Evolutionary conservation across 2,113 vertebrate species (phyloP), one percentile per base, ranked within the genome.

Genomic region (Corythornis madagascariensis): DNA sequence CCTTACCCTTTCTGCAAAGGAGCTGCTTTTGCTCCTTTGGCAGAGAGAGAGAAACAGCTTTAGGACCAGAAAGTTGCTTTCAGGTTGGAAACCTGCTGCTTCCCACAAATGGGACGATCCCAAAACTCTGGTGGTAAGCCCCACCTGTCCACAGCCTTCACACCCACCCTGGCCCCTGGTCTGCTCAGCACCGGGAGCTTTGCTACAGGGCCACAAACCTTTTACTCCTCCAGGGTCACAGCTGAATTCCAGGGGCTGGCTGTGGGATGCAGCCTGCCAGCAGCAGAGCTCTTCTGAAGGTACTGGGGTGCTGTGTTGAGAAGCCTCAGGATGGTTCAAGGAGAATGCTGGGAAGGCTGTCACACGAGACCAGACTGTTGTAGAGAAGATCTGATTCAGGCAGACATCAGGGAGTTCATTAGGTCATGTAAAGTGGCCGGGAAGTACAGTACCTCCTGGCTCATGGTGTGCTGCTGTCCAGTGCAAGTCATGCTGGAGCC

Each of bases 371-470:
- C 16, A n/a, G 21, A 42, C 9, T 65, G 55, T 33, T 17, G 31
- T 45, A 55, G 52, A n/a, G 64, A 11, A 22, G 69, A 48, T 61
- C 29, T 1, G 21, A 18, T 66, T 22, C 43, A 31, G 33, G 7
- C 82, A 3, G 67, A n/a, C 24, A 0, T 29, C 1, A 1, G 29
- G 43, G 61, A 16, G 61, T 48, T 72, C 65, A 13, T 66, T 53
- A 88, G 57, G 16, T 64, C 72, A 0, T 1, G 0, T 9, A 4
- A 22, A 42, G 56, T 19, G 52, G 8, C 1, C 1, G 70, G 64
- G 52, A 53, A 43, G 13, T 14, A 1, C 47, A 8, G 48, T 33
- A 25, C 25, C 40, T 31, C 6, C 57, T 28, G 74, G 48, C 59
- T 71, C 8, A 4, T 2, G 5, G 8, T 11, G 45, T 24, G 69